Evolutionary conservation across 1,140 invertebrate genomes (phyloP).

Genomic region (Bacillus rossius): DNA sequence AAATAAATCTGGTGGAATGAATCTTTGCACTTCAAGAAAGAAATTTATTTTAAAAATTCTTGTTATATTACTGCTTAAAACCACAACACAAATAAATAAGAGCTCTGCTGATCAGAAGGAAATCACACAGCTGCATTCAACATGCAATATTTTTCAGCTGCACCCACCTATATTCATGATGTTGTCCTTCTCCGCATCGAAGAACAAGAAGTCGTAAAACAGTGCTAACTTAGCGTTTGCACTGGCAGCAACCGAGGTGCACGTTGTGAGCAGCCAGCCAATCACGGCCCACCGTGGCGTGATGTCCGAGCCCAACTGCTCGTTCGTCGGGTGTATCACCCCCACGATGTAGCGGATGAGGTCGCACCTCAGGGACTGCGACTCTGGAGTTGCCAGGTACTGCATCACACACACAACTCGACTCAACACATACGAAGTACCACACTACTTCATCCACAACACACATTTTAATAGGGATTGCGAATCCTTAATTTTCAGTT

Average conservation of each 20-base stretch:
- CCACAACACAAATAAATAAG: too few relatives aligned
- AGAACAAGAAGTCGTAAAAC: conserved; percentile 98
- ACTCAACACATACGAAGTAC: not conserved
- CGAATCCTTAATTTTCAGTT: too few relatives aligned
- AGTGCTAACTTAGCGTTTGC: conserved; percentile 94
- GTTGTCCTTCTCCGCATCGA: conserved; percentile 92
- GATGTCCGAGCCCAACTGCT: conserved; percentile 95
- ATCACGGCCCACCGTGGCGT: conserved; percentile 98
- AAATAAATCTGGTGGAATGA: too few relatives aligned
- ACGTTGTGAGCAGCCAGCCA: conserved; percentile 95
- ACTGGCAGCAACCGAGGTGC: conserved; percentile 88
- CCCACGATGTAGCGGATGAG: conserved; percentile 96
- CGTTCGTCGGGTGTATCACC: conserved; percentile 97
- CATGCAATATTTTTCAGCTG: too few relatives aligned
- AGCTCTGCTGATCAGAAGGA: too few relatives aligned
- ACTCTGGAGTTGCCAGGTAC: conserved; percentile 96
- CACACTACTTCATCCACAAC: too few relatives aligned
- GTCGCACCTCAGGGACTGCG: conserved; percentile 90
- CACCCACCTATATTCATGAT: conserved; percentile 91
- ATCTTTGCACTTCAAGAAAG: too few relatives aligned
- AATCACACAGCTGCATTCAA: too few relatives aligned
- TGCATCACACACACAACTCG: conserved; percentile 42
- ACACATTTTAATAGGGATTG: too few relatives aligned
- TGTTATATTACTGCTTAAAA: too few relatives aligned
- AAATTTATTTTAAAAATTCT: too few relatives aligned